Base-by-base conservation (phyloP, 2,888 invertebrate genomes). In the Trachelus tabidus region DNA sequence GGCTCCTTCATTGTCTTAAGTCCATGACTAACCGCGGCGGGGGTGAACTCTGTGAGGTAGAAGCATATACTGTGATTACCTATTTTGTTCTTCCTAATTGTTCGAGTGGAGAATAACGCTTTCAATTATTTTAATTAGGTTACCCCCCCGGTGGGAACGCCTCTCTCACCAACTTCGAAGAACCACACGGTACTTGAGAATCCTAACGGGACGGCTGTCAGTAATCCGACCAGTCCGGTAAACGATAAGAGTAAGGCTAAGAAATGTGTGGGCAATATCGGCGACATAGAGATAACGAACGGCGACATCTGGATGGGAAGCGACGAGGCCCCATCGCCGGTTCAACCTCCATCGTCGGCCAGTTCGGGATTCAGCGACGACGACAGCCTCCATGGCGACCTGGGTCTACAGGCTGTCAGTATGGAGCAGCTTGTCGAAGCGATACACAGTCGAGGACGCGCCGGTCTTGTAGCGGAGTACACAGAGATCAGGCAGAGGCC, bases 341-440 rank as follows among this genome's bases (percentile, higher is more conserved):
- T 89, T 89, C 91, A 96, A 86, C 94, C 94, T 82, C 95, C 94
- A 85, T 95, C 94, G 90, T 95, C 95, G 83, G 96, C 95, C 83
- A 95, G 95, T 81, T 97, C 97, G 81, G 97, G 97, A 75, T 96
- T 97, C 92, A 97, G 97, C 88, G 97, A 97, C 93, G 97, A 97
- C 93, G 97, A 97, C 93, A 96, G 96, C 91, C 94, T 96, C 87
- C 94, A 95, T 92, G 95, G 94, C 85, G 95, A 95, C 84, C 88
- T 91, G 76, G 92, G 92, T 15, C 94, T 94, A 83, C 95, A 94
- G 86, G 94, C 95, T 34, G 93, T 96, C 91, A 93, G 94, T 31
- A 93, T 97, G 86, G 94, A 94, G 78, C 96, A 96, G 91, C 94
- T 97, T 89, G 94, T 97, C 83, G 95, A 95, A 82, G 94, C 95